These are phyloP conservation scores for Gorsachius magnificus DNA, from an alignment of 2,797 vertebrate genomes.

Conservation along the genomic window DNA sequence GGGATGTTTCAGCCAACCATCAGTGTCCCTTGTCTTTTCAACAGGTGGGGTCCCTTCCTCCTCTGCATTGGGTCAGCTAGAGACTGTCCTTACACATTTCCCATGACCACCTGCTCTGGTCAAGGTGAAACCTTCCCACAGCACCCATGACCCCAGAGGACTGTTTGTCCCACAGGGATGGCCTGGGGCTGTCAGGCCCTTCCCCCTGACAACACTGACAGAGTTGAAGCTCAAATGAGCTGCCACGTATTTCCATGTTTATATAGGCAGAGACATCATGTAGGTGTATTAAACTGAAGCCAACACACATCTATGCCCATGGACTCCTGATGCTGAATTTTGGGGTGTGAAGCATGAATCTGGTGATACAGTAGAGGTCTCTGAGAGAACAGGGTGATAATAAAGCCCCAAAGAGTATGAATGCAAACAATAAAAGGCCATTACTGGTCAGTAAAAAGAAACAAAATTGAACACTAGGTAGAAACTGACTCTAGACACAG, in stretches of 20 bases:
- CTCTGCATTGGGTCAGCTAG: neutral
- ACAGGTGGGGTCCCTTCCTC: neutral
- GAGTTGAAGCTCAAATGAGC: neutral
- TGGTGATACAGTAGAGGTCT: neutral
- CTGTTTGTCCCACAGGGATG: too few relatives aligned
- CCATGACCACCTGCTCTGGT: neutral
- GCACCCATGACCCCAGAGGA: neutral
- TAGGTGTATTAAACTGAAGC: neutral
- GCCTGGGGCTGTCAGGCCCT: neutral
- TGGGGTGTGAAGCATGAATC: neutral
- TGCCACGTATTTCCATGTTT: neutral
- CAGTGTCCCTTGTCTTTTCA: neutral
- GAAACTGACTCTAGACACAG: neutral
- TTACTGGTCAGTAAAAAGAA: neutral
- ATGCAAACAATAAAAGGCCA: neutral
- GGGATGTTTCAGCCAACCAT: neutral
- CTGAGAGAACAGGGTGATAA: neutral
- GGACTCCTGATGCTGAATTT: neutral
- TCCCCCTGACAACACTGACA: neutral
- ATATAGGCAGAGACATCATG: neutral
- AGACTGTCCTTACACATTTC: neutral
- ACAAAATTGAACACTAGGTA: neutral
- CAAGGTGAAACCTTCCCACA: neutral
- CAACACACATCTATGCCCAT: too few relatives aligned
- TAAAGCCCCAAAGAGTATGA: neutral